phyloP scores from a whole-genome alignment of 2,888 invertebrate species.

The Thymelicus acteon region DNA sequence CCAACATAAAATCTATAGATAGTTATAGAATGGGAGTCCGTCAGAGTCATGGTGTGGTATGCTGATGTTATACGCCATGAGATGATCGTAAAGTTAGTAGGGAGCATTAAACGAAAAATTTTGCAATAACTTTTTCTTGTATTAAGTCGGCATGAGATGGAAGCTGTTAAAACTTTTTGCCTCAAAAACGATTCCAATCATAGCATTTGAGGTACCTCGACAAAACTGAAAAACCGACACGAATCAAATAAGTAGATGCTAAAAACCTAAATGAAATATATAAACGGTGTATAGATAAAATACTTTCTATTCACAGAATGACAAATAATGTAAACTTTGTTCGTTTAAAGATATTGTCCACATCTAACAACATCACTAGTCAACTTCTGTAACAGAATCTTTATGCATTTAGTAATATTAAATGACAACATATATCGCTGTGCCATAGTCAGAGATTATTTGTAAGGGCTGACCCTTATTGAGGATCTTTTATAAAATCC shows the following conservation, averaged over 20 bases:
- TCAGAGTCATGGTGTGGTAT: too few relatives aligned
- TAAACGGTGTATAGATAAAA: not conserved
- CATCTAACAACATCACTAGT: too few relatives aligned
- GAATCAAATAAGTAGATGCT: not conserved
- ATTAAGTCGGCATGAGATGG: not conserved
- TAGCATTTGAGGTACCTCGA: not conserved
- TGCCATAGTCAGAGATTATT: too few relatives aligned
- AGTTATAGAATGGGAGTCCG: too few relatives aligned
- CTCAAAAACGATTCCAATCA: not conserved
- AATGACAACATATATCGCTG: not conserved
- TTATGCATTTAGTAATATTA: too few relatives aligned
- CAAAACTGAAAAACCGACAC: not conserved
- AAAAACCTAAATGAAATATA: not conserved
- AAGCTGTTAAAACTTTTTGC: conserved; percentile 3
- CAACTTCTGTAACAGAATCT: too few relatives aligned
- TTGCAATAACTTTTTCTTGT: not conserved
- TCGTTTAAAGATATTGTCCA: too few relatives aligned
- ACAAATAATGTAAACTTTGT: not conserved
- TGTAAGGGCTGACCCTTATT: not conserved
- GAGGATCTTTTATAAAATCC: not conserved
- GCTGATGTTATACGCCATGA: not conserved
- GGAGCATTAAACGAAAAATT: not conserved
- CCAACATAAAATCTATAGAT: too few relatives aligned
- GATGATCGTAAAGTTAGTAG: not conserved
- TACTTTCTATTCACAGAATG: not conserved